These are phyloP conservation scores for Cyphomyrus discorhynchus DNA, from an alignment of 2,113 vertebrate genomes.

Conservation along the genomic window DNA sequence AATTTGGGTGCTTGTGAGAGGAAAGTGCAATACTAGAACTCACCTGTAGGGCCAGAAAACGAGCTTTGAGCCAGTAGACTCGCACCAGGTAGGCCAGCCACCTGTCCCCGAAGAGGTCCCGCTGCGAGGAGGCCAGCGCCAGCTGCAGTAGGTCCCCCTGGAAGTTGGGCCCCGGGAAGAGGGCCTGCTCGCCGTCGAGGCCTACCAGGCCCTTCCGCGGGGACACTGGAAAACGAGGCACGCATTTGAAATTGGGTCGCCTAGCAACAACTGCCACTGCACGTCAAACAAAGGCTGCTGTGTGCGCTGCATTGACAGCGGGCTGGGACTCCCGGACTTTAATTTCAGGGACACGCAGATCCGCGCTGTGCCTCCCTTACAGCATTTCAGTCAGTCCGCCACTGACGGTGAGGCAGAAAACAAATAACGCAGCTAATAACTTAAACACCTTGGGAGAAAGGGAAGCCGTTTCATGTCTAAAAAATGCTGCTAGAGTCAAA, in stretches of 20 bases:
- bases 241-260: background rate
- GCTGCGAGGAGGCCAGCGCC: slow-evolving; percentile 80
- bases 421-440: background rate
- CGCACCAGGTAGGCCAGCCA: slow-evolving; percentile 84
- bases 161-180: slow-evolving; percentile 79
- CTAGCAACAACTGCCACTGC: background rate
- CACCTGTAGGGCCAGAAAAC: slow-evolving; percentile 85
- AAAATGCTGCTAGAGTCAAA: background rate
- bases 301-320: background rate
- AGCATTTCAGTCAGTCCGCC: background rate
- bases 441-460: background rate
- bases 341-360: background rate
- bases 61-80: slow-evolving; percentile 90
- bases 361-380: background rate
- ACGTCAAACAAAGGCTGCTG: background rate
- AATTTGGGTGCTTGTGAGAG: background rate
- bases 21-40: background rate
- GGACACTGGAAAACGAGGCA: slow-evolving; percentile 62
- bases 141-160: slow-evolving; percentile 79
- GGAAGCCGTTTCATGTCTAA: background rate
- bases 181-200: slow-evolving; percentile 61
- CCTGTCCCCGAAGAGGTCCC: slow-evolving; percentile 75
- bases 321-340: background rate
- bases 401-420: background rate
- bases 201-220: slow-evolving; percentile 65